Base-by-base conservation (phyloP, 2,888 invertebrate species). In the Amaurobius ferox region DNA sequence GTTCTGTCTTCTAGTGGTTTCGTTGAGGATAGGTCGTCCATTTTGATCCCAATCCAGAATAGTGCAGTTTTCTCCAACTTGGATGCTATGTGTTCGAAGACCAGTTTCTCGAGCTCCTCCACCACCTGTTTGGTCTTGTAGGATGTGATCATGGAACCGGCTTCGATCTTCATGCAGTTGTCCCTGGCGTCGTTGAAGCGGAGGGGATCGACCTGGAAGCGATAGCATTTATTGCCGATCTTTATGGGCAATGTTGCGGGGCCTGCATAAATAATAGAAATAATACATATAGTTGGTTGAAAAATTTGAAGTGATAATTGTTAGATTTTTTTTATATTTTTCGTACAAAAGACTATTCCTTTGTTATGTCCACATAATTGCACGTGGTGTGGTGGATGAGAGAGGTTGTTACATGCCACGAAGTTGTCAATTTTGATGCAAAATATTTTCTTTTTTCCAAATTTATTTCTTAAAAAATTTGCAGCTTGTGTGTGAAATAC, bases 21-120 rank as follows among this genome's bases (percentile, higher is more conserved):
- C 7, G 35, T 7, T n/a, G 16, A 29, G 2, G 48, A n/a, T 1
- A 0, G 39, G 2, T 80, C 81, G 0, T 76, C 30, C 70, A 44
- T 81, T 28, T 64, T 68, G 13, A 81, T 40, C 19, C 81, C 81
- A 28, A 81, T 68, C 81, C 81, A 81, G 29, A 44, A 72, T 11
- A 44, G 35, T 16, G 74, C 26, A n/a, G n/a, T n/a, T 6, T 74
- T 70, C 3, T 61, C 23, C 28, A 74, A 0, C 13, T 76, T 76
- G 11, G 30, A 19, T 1, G 3, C 11, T 3, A 81, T 70, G n/a
- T 44, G 39, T 16, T 44, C 35, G 23, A 3, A n/a, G 6, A 55
- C 55, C 1, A 55, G 2, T 16, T n/a, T 3, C 16, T 30, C 64
- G 13, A 81, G 44, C n/a, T 32, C 5, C 2, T 62, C 3, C 1